Percentiles rank a stretch among this genome's conserved stretches.
Evolutionary conservation across 2,797 vertebrate genomes (phyloP).

Genomic region (Champsocephalus gunnari): DNA sequence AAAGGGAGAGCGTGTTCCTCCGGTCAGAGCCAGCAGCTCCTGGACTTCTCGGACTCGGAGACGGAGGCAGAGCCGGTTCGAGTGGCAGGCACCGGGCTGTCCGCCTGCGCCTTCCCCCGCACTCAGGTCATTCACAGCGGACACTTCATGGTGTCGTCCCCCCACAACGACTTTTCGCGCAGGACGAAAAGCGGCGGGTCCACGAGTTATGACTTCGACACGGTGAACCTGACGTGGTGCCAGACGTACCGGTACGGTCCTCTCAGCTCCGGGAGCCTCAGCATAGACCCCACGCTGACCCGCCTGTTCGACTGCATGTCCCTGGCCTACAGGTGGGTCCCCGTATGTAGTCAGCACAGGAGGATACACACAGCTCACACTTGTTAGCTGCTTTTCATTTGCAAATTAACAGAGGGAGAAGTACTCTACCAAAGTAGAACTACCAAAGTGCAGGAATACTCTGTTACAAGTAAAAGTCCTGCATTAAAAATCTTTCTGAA

Average conservation of each 20-base stretch:
- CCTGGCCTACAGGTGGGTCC: conserved; percentile 96
- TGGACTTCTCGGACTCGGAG: conserved; percentile 84
- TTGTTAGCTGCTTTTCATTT: background rate
- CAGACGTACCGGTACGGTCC: conserved; percentile 88
- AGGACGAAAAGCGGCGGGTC: conserved; percentile 78
- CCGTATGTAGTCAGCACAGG: background rate
- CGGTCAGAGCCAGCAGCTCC: conserved; percentile 59
- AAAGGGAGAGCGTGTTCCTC: conserved; percentile 49
- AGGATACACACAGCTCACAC: too few species aligned
- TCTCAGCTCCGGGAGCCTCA: conserved; percentile 83
- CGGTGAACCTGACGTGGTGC: conserved; percentile 82
- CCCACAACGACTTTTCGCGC: conserved; percentile 90
- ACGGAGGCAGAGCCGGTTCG: conserved; percentile 64
- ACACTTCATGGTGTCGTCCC: conserved; percentile 98
- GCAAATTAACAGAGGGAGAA: too few species aligned
- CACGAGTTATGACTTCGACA: conserved; percentile 81
- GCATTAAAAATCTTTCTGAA: too few species aligned
- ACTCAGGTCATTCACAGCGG: conserved; percentile 97
- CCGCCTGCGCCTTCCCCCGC: conserved; percentile 46
- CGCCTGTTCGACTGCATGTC: conserved; percentile 98
- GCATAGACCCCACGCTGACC: conserved; percentile 95
- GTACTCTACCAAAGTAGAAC: too few species aligned
- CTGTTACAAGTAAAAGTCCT: too few species aligned
- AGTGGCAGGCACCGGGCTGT: conserved; percentile 48
- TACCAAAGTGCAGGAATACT: too few species aligned